Evolutionary conservation across 2,113 vertebrate species (phyloP).

Genomic region (Hyperopisus bebe): DNA sequence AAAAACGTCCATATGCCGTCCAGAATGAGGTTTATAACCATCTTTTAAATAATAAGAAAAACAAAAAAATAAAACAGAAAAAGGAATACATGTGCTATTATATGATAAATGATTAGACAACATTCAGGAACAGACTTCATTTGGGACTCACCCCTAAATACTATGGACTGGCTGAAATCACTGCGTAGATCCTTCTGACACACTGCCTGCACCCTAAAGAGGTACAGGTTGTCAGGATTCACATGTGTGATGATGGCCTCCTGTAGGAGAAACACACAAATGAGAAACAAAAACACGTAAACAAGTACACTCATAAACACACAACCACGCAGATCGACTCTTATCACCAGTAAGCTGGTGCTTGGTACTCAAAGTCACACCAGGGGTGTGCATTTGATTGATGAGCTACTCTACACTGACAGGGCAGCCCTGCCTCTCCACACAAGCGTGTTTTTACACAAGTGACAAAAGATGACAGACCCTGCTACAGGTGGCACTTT

Average conservation of each 20-base stretch:
- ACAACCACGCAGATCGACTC: neutral
- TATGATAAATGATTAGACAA: neutral
- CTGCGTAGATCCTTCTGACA: conserved; percentile 93
- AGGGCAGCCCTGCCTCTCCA: neutral
- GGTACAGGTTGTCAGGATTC: conserved; percentile 89
- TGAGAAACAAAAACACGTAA: conserved; percentile 3
- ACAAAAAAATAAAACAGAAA: too few species aligned
- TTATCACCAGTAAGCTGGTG: neutral
- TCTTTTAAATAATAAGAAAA: neutral
- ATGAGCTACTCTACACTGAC: neutral
- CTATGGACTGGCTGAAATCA: conserved; percentile 96
- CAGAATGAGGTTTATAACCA: neutral
- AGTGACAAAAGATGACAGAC: neutral
- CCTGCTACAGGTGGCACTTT: neutral
- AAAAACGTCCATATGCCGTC: neutral
- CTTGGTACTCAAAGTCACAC: neutral
- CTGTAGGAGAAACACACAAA: conserved; percentile 57
- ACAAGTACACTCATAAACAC: neutral
- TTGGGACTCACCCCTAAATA: conserved; percentile 80
- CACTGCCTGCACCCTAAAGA: conserved; percentile 95
- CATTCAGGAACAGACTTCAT: neutral
- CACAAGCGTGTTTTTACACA: neutral
- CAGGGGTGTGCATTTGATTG: neutral
- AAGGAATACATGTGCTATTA: neutral
- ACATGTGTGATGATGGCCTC: conserved; percentile 91